A percentile compares a stretch with the other conserved stretches of the same genome.
phyloP scores from a whole-genome alignment of 2,113 vertebrate species.

The Holacanthus passer region DNA sequence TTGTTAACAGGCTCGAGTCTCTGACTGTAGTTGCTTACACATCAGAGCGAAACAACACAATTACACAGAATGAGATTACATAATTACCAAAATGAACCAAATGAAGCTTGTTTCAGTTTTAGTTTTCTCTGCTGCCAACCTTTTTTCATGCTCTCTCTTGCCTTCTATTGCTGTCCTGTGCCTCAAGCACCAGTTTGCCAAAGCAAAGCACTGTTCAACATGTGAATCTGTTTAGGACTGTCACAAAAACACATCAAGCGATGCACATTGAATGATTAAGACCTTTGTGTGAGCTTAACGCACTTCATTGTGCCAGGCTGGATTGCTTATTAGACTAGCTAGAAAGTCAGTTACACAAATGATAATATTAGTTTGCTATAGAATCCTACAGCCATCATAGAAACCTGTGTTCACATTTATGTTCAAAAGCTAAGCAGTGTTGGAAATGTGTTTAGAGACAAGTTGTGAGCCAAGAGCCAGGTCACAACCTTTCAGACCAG shows the following conservation, averaged over 20 bases:
- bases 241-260: background rate
- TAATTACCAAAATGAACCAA: slow-evolving; percentile 23
- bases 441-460: background rate
- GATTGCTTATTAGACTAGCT: background rate
- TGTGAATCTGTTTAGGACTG: too few relatives aligned
- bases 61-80: slow-evolving; percentile 11
- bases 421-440: background rate
- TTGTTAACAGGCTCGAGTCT: background rate
- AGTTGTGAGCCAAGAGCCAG: background rate
- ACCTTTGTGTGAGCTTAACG: background rate
- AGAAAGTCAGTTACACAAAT: background rate
- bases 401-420: background rate
- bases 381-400: background rate
- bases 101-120: background rate
- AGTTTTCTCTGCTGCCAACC: slow-evolving; percentile 1
- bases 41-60: background rate
- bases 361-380: background rate
- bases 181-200: too few relatives aligned
- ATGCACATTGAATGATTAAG: too few relatives aligned
- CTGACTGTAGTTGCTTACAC: background rate
- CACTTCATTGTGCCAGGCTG: background rate
- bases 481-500: too few relatives aligned
- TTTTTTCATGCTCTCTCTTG: background rate
- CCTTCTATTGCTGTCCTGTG: too few relatives aligned
- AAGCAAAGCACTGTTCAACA: too few relatives aligned